These are phyloP conservation scores for Drosophila carrolli DNA, from an alignment of 1,140 invertebrate species.

Conservation along the genomic window DNA sequence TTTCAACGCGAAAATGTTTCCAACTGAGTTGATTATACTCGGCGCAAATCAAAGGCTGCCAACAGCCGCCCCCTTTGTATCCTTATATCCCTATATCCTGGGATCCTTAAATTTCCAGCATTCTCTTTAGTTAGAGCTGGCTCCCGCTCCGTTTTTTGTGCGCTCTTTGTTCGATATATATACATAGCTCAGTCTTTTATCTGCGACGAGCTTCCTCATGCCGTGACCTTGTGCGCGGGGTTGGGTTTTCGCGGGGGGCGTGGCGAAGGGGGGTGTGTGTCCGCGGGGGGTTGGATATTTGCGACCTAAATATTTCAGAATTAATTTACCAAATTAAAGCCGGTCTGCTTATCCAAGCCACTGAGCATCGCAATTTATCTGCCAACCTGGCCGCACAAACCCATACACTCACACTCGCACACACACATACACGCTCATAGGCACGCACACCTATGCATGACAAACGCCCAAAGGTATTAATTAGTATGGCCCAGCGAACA, in stretches of 20 bases:
- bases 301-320: conserved; percentile 79
- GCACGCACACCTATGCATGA: conserved; percentile 33
- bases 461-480: conserved; percentile 78
- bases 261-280: conserved; percentile 10
- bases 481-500: conserved; percentile 63
- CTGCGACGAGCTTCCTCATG: conserved; percentile 36
- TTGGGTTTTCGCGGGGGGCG: conserved; percentile 11
- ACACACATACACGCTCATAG: conserved; percentile 1
- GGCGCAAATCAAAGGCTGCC: conserved; percentile 70
- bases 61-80: conserved; percentile 8
- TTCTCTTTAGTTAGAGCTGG: conserved; percentile 35
- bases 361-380: conserved; percentile 77
- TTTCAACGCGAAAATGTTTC: conserved; percentile 59
- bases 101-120: conserved; percentile 64
- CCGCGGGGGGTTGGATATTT: conserved; percentile 46
- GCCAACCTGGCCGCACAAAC: conserved; percentile 59
- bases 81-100: conserved; percentile 11
- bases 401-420: conserved; percentile 10
- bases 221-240: conserved; percentile 59
- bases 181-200: conserved; percentile 52
- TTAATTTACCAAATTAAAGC: conserved; percentile 83
- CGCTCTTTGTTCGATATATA: conserved; percentile 42
- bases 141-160: conserved; percentile 11
- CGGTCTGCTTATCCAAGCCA: conserved; percentile 76
- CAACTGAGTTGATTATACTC: conserved; percentile 77